Percentiles rank a stretch among this genome's conserved stretches.
phyloP scores from a whole-genome alignment of 2,888 invertebrate genomes.

The Tipula unca region DNA sequence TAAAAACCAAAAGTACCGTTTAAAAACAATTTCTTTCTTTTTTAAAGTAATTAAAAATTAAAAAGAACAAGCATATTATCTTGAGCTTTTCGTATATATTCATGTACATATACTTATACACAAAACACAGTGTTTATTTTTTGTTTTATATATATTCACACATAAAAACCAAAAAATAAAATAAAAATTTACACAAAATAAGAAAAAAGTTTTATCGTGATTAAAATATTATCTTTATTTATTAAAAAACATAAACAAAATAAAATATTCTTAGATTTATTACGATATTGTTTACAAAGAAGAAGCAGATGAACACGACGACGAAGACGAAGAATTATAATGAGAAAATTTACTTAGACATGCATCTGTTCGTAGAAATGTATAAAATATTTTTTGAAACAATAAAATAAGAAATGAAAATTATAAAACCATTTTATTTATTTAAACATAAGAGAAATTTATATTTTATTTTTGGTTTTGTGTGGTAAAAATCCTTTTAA shows the following conservation, averaged over 20 bases:
- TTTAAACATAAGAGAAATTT: neutral
- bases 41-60: neutral
- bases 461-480: neutral
- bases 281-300: neutral
- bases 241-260: neutral
- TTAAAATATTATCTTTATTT: constrained; percentile 14
- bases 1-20: neutral
- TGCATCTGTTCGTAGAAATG: neutral
- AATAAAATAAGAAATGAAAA: neutral
- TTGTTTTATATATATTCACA: neutral
- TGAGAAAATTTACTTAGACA: neutral
- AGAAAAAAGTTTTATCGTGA: neutral
- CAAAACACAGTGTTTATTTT: neutral
- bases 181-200: neutral
- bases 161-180: neutral
- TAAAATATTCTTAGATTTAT: neutral
- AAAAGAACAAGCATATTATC: neutral
- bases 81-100: neutral
- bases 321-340: neutral
- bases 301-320: neutral
- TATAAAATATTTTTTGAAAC: neutral
- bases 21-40: neutral
- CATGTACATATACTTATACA: neutral
- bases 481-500: neutral
- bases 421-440: neutral